Evolutionary conservation across 2,797 vertebrate species (phyloP), one percentile per base, ranked within the genome.

Genomic region (Helostoma temminkii): DNA sequence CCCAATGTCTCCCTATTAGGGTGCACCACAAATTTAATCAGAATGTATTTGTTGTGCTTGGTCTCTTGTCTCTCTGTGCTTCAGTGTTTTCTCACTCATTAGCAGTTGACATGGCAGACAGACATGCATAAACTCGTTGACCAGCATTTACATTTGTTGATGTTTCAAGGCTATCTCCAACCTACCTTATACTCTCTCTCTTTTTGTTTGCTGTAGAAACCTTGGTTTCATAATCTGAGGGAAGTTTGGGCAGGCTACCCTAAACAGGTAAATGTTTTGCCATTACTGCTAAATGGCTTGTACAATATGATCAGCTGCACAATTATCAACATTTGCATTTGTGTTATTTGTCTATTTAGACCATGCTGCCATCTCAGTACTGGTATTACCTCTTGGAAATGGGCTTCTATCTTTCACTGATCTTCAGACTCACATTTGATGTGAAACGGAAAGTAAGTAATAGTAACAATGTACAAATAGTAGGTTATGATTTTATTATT

Each of bases 311-410:
- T n/a, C 58, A 19, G 12, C 24, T 50, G 5, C 2, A 46, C 1
- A 34, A 22, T 61, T 3, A 57, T 43, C n/a, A 60, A 45, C 6
- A 25, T 4, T 2, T 64, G 6, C 41, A 2, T 45, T 14, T 76
- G 34, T 74, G 5, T 68, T 39, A 7, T 71, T 43, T 78, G 53
- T 87, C 14, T 55, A 28, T 80, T 11, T 78, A 98, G 96, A 92
- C 95, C 9, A 43, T 98, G 91, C 93, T 98, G 75, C 85, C 89
- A 0, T 99, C 97, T 19, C 97, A 99, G 48, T 96, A 98, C 81
- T 98, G 95, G 95, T 97, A 98, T 89, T 99, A 98, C 89, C 92
- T 95, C 62, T 55, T 90, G 57, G 96, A 98, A 89, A 94, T 97
- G 79, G 93, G 96, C 41, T 99, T 98, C 88, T 98, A 98, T 74